These are phyloP conservation scores for Equus przewalskii DNA, from an alignment of 2,113 vertebrate genomes.

Conservation along the genomic window DNA sequence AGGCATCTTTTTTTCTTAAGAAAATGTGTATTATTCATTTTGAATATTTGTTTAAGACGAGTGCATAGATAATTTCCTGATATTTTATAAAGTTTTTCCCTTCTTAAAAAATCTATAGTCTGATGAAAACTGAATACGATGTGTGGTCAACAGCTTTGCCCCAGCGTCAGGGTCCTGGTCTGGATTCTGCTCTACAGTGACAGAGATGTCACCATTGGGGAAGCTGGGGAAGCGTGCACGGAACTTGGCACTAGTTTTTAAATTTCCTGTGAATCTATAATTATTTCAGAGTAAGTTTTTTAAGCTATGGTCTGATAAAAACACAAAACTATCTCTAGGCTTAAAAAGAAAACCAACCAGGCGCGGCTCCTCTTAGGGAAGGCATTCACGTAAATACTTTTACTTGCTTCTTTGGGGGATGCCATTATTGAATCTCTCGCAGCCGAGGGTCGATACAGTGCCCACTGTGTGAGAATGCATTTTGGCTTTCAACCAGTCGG, in stretches of 20 bases:
- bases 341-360: too few relatives aligned
- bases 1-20: neutral
- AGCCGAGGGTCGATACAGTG: too few relatives aligned
- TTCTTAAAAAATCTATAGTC: neutral
- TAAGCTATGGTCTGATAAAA: neutral
- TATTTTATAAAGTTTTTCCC: neutral
- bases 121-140: neutral
- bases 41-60: neutral
- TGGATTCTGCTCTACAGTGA: accelerated
- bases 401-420: neutral
- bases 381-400: neutral
- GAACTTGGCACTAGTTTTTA: neutral
- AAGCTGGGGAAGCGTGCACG: neutral
- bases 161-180: neutral
- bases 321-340: neutral
- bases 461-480: neutral
- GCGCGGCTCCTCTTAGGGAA: neutral
- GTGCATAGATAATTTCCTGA: neutral
- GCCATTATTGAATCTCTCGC: too few relatives aligned
- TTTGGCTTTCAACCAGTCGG: neutral
- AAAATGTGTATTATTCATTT: neutral
- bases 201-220: accelerated
- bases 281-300: neutral
- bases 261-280: neutral
- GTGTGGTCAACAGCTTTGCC: accelerated